phyloP scores from a whole-genome alignment of 2,888 invertebrate species.

The Macrostomum cliftonense region DNA sequence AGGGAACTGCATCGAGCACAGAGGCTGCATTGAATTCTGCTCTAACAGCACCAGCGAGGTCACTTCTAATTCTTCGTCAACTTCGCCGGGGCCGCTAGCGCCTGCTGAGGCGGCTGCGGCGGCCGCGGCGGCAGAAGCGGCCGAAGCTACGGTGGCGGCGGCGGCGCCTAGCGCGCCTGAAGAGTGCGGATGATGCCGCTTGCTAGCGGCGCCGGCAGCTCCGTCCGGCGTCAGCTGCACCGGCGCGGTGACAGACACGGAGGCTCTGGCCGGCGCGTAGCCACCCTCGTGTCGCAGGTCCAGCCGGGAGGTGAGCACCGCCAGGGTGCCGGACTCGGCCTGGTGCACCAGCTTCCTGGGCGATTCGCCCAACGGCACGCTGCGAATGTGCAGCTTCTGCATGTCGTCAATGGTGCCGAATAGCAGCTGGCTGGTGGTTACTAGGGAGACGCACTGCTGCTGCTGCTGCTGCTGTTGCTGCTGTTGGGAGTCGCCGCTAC shows the following conservation, averaged over 20 bases:
- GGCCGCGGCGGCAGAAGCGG: constrained; percentile 33
- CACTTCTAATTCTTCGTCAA: constrained; percentile 67
- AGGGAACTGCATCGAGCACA: constrained; percentile 3
- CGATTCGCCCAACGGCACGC: constrained; percentile 79
- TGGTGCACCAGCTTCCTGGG: constrained; percentile 42
- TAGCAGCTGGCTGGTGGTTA: constrained; percentile 68
- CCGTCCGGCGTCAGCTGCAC: constrained; percentile 1
- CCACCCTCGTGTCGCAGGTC: background rate
- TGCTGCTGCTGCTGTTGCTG: too few relatives aligned
- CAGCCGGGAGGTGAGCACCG: constrained; percentile 62
- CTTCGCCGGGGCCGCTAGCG: constrained; percentile 11
- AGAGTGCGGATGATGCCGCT: constrained; percentile 19
- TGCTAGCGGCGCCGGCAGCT: background rate
- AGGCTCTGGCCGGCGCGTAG: constrained; percentile 8
- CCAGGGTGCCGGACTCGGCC: constrained; percentile 54
- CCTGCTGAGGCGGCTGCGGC: background rate
- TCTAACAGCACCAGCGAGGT: constrained; percentile 68
- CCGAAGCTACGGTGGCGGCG: constrained; percentile 38
- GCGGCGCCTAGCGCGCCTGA: constrained; percentile 34
- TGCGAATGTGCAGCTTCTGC: constrained; percentile 85
- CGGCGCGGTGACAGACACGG: constrained; percentile 2
- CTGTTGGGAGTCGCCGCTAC: too few relatives aligned
- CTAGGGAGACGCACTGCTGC: constrained; percentile 50
- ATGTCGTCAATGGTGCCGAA: constrained; percentile 96
- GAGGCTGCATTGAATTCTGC: constrained; percentile 79